Percentiles rank a stretch among this genome's conserved stretches.
Conservation (phyloP, 2,113 vertebrate genomes). For the Mormyrus lacerda region DNA sequence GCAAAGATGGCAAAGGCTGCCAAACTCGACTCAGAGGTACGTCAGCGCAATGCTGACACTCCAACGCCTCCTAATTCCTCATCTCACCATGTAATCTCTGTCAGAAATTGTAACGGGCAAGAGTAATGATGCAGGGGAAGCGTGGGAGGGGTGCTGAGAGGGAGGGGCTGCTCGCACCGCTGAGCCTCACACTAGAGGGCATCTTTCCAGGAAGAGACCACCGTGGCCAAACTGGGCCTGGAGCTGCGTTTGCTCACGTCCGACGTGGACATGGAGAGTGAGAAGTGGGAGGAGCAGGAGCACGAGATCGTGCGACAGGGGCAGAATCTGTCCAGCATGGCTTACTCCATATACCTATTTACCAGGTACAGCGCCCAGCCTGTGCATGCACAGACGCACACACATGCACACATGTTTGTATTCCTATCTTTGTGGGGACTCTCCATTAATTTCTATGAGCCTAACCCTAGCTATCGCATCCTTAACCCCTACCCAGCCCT, state of each 20-base stretch:
- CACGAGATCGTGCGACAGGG: constrained; percentile 74
- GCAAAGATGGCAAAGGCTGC: constrained; percentile 77
- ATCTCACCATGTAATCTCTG: neutral
- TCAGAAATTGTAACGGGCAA: neutral
- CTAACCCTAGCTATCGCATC: neutral
- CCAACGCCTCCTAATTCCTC: neutral
- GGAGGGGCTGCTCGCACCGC: neutral
- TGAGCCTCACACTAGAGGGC: neutral
- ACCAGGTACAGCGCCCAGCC: constrained; percentile 70
- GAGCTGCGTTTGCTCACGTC: constrained; percentile 85
- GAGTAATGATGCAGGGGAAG: neutral
- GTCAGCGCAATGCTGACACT: constrained; percentile 19
- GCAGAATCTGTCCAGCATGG: constrained; percentile 85
- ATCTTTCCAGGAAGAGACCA: constrained; percentile 75
- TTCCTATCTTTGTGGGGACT: neutral
- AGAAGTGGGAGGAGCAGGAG: constrained; percentile 92
- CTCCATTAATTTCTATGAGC: neutral
- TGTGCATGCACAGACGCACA: neutral
- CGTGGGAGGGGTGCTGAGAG: neutral
- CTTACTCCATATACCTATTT: constrained; percentile 91
- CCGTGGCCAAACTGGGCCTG: constrained; percentile 83
- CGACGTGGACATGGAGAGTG: constrained; percentile 79
- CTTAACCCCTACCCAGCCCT: no score
- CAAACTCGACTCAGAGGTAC: constrained; percentile 89
- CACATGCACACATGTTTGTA: neutral